phyloP scores from a whole-genome alignment of 2,888 invertebrate genomes.

The Invenusta paracnida region DNA sequence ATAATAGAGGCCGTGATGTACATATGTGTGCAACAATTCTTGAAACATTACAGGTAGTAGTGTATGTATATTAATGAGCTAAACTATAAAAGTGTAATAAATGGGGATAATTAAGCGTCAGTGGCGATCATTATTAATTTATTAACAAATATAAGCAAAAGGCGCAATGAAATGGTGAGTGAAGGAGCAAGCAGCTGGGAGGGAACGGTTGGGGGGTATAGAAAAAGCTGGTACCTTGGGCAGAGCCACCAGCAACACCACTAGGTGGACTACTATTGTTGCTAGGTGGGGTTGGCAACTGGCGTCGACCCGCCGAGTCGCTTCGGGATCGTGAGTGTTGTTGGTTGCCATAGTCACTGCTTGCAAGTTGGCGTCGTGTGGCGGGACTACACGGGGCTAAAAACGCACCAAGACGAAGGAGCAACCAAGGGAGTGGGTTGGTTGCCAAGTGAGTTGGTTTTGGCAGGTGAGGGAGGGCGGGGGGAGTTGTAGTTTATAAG shows the following conservation, averaged over 20 bases:
- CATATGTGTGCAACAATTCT: too few species aligned
- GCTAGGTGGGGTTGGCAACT: not conserved
- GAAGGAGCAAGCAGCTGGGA: not conserved
- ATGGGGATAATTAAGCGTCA: too few species aligned
- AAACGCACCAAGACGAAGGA: not conserved
- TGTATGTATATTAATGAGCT: too few species aligned
- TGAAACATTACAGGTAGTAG: too few species aligned
- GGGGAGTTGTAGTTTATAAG: not conserved
- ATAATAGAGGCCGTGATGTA: too few species aligned
- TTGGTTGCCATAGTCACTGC: not conserved
- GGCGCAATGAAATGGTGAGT: too few species aligned
- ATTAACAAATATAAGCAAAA: too few species aligned
- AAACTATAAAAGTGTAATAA: too few species aligned
- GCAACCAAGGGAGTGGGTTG: not conserved
- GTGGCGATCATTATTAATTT: too few species aligned
- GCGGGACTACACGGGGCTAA: slow-evolving; percentile 1
- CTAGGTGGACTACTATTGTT: not conserved
- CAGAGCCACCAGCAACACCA: not conserved
- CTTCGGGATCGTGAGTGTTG: not conserved
- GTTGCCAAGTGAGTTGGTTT: not conserved
- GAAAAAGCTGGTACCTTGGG: not conserved
- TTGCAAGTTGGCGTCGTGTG: not conserved
- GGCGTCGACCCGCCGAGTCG: not conserved
- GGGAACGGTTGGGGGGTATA: not conserved
- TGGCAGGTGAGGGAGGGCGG: not conserved